A percentile compares a stretch with the other conserved stretches of the same genome.
phyloP scores from a whole-genome alignment of 2,113 vertebrate genomes.

The Pluvianellus socialis region DNA sequence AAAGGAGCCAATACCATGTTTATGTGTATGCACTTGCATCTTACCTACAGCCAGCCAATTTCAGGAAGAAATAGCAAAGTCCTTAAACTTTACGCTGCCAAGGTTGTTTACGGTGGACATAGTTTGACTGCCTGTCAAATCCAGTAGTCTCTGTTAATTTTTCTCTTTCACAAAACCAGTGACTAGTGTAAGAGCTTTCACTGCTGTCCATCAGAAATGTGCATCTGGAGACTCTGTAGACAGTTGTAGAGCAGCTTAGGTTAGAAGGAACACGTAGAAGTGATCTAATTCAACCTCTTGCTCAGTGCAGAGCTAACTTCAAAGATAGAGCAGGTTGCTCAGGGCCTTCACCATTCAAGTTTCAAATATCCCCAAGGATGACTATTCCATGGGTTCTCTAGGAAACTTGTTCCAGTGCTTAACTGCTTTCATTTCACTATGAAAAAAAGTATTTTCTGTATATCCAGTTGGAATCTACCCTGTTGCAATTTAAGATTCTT shows the following conservation, averaged over 20 bases:
- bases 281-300: not conserved
- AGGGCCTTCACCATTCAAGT: not conserved
- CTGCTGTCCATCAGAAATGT: not conserved
- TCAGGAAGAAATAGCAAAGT: not conserved
- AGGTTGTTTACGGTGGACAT: not conserved
- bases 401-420: not conserved
- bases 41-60: not conserved
- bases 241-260: not conserved
- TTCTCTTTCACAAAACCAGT: not conserved
- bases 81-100: not conserved
- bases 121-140: not conserved
- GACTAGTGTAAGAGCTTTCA: not conserved
- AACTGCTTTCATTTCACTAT: not conserved
- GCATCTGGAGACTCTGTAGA: not conserved
- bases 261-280: not conserved
- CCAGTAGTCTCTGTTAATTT: not conserved
- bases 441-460: not conserved
- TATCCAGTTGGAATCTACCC: not conserved
- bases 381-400: not conserved
- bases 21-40: not conserved
- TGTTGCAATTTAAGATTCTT: not conserved
- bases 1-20: not conserved
- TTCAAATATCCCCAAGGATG: not conserved
- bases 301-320: not conserved
- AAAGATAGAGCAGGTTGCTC: not conserved